Evolutionary conservation across 2,113 vertebrate genomes (phyloP).

Genomic region (human (Homo sapiens)): GRCh38 chr11:8905001-8905500

Average conservation of each 20-base stretch:
- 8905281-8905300: not conserved
- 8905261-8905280: not conserved
- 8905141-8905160: too few relatives aligned
- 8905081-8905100: not conserved
- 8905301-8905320: not conserved
- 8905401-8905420: not conserved
- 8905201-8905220: not conserved
- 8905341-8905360: too few relatives aligned
- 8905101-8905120: too few relatives aligned
- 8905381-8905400: not conserved
- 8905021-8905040: not conserved
- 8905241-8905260: not conserved
- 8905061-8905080: not conserved
- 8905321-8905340: not conserved
- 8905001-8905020: not conserved
- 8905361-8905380: too few relatives aligned
- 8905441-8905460: not conserved
- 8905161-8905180: not conserved
- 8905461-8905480: not conserved
- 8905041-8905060: not conserved
- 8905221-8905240: not conserved
- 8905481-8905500: not conserved
- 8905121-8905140: too few relatives aligned
- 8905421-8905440: slow-evolving; percentile 31
- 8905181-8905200: not conserved